A percentile compares a stretch with the other conserved stretches of the same genome.
Evolutionary conservation across 2,113 vertebrate genomes (phyloP).

Genomic region (Lichenostomus cassidix): DNA sequence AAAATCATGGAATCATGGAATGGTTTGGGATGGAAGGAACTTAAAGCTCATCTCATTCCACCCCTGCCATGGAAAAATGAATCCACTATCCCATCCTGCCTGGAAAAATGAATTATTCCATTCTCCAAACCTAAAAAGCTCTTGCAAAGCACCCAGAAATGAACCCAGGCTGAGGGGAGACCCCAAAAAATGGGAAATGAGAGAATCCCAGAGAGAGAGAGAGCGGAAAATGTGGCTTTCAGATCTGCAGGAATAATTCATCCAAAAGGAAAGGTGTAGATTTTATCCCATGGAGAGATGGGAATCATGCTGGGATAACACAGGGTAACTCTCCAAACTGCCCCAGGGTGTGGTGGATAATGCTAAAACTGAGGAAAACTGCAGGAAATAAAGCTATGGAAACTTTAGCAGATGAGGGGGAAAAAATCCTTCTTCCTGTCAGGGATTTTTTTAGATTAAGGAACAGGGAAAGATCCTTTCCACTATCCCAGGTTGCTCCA

Average conservation of each 20-base stretch:
- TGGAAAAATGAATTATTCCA: background rate
- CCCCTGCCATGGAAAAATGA: background rate
- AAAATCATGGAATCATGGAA: background rate
- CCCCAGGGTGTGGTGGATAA: background rate
- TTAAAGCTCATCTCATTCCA: background rate
- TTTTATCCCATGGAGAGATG: background rate
- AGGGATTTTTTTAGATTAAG: background rate
- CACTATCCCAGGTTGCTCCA: background rate
- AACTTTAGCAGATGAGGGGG: background rate
- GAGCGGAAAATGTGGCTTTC: rapidly evolving
- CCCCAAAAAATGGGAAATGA: background rate
- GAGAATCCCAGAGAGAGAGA: background rate
- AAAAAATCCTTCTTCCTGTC: background rate
- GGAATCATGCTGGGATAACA: background rate
- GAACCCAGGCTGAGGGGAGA: background rate
- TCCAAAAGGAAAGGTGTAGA: background rate
- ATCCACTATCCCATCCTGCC: background rate
- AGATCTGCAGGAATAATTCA: background rate
- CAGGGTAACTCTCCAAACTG: too few species aligned
- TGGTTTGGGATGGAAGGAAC: background rate
- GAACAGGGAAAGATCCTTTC: background rate
- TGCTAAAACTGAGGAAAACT: background rate
- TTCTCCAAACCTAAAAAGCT: background rate
- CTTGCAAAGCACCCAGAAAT: background rate
- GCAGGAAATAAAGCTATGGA: background rate